Evolutionary conservation across 1,140 invertebrate species (phyloP), one percentile per base, ranked within the genome.

Genomic region (Meteorus sp.): DNA sequence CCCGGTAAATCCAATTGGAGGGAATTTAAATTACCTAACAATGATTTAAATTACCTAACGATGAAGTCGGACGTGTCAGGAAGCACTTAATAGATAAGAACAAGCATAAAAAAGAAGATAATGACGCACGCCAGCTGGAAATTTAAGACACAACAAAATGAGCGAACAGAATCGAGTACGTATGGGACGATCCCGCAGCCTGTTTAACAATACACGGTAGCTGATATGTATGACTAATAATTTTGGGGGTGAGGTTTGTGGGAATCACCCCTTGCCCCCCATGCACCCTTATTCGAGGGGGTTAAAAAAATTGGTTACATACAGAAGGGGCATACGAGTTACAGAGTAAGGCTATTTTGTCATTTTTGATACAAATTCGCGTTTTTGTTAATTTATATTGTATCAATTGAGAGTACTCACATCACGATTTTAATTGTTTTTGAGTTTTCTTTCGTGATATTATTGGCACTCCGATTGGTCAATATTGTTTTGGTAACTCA

Each of bases 221-320:
- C n/a, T 43, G 56, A 43, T 52, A 63, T 68, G 67, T 59, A 65
- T 73, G 70, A 73, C 70, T 73, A 73, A 73, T 73, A 72, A 70
- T 70, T 68, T n/a, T 54, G 60, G 70, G 68, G 71, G 69, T 69
- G 67, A 70, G 68, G 68, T 25, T 52, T 44, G 25, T 4, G 6
- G 59, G 39, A 62, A 72, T 70, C 67, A 70, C 69, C 70, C 70
- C 70, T 43, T 23, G 33, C 29, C 11, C 6, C 31, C 7, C 35
- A 47, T 9, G 19, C 9, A 20, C 11, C 39, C 20, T 13, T 25
- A 20, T 13, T 23, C 17, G 41, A 17, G 37, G 41, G 7, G 35
- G 13, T 55, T 50, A 37, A 51, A 41, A 63, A 53, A 63, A 19
- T 56, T 56, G 41, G 59, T 56, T 61, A 59, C 55, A 56, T 22